phyloP scores from a whole-genome alignment of 53 echinoderm and acorn worm genomes.

The Zoroaster sp. region DNA sequence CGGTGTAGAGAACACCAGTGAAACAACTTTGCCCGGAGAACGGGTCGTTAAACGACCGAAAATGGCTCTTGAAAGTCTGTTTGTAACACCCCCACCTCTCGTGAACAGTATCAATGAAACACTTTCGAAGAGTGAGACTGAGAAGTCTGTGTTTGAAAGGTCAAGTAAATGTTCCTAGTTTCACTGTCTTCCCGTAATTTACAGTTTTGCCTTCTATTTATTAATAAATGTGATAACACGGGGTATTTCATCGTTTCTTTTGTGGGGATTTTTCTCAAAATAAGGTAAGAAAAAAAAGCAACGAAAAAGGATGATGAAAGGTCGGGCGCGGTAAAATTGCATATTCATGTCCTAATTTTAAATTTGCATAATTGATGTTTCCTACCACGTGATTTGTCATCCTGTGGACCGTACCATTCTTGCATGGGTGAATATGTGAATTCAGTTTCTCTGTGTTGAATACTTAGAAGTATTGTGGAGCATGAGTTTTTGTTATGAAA shows the following conservation, averaged over 20 bases:
- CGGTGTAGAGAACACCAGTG: slow-evolving; percentile 86
- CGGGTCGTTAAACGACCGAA: slow-evolving; percentile 77
- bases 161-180: slow-evolving; percentile 78
- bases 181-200: slow-evolving; percentile 61
- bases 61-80: slow-evolving; percentile 99
- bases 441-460: neutral
- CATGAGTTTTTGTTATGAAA: neutral
- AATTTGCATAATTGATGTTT: slow-evolving; percentile 36
- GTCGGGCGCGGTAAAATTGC: slow-evolving; percentile 50
- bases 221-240: slow-evolving; percentile 14
- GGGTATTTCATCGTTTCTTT: slow-evolving; percentile 49
- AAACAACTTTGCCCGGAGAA: slow-evolving; percentile 57
- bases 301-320: neutral
- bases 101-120: slow-evolving; percentile 99
- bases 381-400: slow-evolving; percentile 13
- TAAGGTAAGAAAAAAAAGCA: slow-evolving; percentile 45
- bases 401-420: slow-evolving; percentile 58
- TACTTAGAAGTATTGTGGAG: neutral
- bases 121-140: slow-evolving; percentile 40
- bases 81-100: slow-evolving; percentile 99
- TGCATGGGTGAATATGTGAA: slow-evolving; percentile 59
- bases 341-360: slow-evolving; percentile 53
- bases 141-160: slow-evolving; percentile 71
- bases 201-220: slow-evolving; percentile 24
- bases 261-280: slow-evolving; percentile 30